Evolutionary conservation across 2,113 vertebrate genomes (phyloP), one percentile per base, ranked within the genome.

Genomic region (Sitta europaea): DNA sequence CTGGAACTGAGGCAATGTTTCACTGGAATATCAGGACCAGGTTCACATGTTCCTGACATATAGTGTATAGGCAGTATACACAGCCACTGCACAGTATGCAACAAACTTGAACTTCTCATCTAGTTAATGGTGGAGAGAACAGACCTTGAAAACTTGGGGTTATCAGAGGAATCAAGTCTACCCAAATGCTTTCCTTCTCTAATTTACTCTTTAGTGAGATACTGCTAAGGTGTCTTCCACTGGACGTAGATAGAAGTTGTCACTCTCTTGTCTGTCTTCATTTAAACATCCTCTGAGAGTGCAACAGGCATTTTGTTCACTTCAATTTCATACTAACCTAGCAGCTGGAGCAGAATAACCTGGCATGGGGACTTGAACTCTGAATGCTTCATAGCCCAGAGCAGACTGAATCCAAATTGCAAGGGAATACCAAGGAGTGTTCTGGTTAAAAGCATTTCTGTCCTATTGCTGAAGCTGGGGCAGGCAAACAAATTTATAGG

Each of bases 51-150:
- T 81, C 59, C 50, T 55, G 29, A 25, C 9, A 3, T 4, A 10
- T 0, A 0, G 12, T 74, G 9, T 12, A 12, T 18, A 25, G 2
- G 11, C 68, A 55, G 18, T 18, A 7, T 25, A 23, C 5, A 6
- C 35, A 59, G 47, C 10, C 19, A 2, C 33, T 50, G 9, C 33
- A 24, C 0, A 1, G 10, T 59, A 36, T 65, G 14, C 58, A 55
- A 1, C 28, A 17, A 29, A 4, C 35, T 75, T 54, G 14, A 54
- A 24, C 43, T 67, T 65, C 43, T 62, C 47, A 6, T 27, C 20
- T 50, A 14, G 11, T 33, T 70, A 29, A 18, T n/a, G 29, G 27
- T 38, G 27, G 28, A 62, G n/a, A 70, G 31, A 58, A 17, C 7
- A 74, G 55, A 62, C 65, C 12, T 33, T 45, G 28, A 62, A 81